Evolutionary conservation across 2,797 vertebrate species (phyloP).

Genomic region (Poeciliopsis paucimaculata): DNA sequence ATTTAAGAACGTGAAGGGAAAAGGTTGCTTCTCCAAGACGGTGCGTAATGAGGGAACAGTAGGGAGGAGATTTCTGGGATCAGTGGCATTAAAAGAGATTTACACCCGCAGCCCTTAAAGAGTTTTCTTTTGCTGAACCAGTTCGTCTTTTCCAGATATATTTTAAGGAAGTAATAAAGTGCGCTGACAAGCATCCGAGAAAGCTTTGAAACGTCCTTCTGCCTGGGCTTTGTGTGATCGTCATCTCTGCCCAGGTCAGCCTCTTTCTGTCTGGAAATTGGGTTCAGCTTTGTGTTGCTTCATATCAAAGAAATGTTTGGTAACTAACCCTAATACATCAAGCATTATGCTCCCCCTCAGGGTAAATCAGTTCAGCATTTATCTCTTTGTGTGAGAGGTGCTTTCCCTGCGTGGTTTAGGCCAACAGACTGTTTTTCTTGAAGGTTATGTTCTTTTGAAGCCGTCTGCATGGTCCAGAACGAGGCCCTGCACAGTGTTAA

Average conservation of each 20-base stretch:
- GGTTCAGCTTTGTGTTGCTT: constrained; percentile 65
- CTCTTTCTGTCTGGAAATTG: constrained; percentile 45
- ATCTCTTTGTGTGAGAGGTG: constrained; percentile 57
- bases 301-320: constrained; percentile 59
- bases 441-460: constrained; percentile 80
- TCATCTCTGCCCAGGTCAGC: constrained; percentile 47
- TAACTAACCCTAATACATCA: constrained; percentile 45
- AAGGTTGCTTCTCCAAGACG: constrained; percentile 70
- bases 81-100: constrained; percentile 83
- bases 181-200: constrained; percentile 72
- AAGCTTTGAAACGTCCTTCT: constrained; percentile 73
- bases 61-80: constrained; percentile 72
- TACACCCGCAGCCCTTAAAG: constrained; percentile 74
- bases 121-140: constrained; percentile 75
- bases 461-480: constrained; percentile 75
- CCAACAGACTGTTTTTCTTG: constrained; percentile 68
- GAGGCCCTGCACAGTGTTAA: constrained; percentile 84
- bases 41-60: constrained; percentile 73
- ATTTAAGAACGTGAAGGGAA: constrained; percentile 74
- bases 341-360: constrained; percentile 23
- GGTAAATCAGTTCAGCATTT: constrained; percentile 51
- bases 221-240: constrained; percentile 44
- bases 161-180: constrained; percentile 82
- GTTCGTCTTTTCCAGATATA: constrained; percentile 79
- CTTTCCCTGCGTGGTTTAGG: constrained; percentile 58